A percentile compares a stretch with the other conserved stretches of the same genome.
phyloP scores from a whole-genome alignment of 2,888 invertebrate species.

The Leptinotarsa tumamoca region DNA sequence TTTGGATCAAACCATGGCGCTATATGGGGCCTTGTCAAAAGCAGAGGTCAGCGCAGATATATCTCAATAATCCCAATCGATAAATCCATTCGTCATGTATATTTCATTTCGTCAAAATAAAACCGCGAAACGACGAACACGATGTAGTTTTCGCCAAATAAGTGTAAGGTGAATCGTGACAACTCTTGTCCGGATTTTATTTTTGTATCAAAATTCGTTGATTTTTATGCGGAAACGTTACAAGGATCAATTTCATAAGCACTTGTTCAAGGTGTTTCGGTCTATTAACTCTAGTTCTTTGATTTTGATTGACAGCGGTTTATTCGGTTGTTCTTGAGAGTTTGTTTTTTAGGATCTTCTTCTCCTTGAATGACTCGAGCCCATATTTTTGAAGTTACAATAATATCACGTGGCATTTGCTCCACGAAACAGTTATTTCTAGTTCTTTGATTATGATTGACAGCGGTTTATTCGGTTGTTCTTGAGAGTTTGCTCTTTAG shows the following conservation, averaged over 20 bases:
- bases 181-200: slow-evolving; percentile 13
- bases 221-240: slow-evolving; percentile 17
- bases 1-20: slow-evolving; percentile 13
- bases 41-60: slow-evolving; percentile 18
- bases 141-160: slow-evolving; percentile 17
- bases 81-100: slow-evolving; percentile 17
- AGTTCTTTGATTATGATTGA: slow-evolving; percentile 14
- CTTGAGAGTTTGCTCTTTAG: neutral
- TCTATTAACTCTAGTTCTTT: slow-evolving; percentile 12
- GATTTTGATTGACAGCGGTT: slow-evolving; percentile 21
- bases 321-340: slow-evolving; percentile 8
- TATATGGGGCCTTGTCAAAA: slow-evolving; percentile 24
- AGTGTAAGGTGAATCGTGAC: slow-evolving; percentile 14
- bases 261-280: slow-evolving; percentile 10
- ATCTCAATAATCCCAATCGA: slow-evolving; percentile 24
- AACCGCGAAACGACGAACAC: slow-evolving; percentile 2
- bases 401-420: neutral
- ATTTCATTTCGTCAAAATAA: slow-evolving; percentile 23
- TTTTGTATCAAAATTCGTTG: slow-evolving; percentile 10
- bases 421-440: neutral
- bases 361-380: neutral
- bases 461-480: neutral
- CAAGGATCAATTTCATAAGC: slow-evolving; percentile 21
- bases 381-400: neutral
- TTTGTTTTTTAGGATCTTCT: slow-evolving; percentile 10